Evolutionary conservation across 2,888 invertebrate genomes (phyloP).

Genomic region (Harpagoxenus sublaevis): DNA sequence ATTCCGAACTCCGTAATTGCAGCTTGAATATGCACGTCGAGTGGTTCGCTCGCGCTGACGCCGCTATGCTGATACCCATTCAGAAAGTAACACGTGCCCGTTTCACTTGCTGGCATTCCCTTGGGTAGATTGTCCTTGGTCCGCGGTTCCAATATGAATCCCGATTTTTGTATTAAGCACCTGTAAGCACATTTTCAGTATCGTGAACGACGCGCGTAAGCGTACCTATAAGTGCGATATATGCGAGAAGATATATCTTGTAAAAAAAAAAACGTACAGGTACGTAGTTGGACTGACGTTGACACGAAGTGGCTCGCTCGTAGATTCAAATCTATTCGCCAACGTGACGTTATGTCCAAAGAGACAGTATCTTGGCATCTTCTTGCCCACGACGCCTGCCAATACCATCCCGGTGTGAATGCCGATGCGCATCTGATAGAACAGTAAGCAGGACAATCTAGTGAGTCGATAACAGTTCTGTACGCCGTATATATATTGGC

Average conservation of each 20-base stretch:
- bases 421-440: slow-evolving; percentile 96
- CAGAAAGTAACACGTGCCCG: slow-evolving; percentile 95
- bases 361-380: slow-evolving; percentile 97
- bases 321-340: slow-evolving; percentile 98
- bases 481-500: neutral
- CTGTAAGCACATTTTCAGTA: slow-evolving; percentile 86
- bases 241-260: slow-evolving; percentile 5
- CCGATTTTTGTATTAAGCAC: slow-evolving; percentile 91
- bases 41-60: slow-evolving; percentile 88
- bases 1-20: slow-evolving; percentile 90
- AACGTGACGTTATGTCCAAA: slow-evolving; percentile 98
- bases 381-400: slow-evolving; percentile 97
- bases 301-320: slow-evolving; percentile 95
- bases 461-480: neutral
- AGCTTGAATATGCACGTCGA: slow-evolving; percentile 90
- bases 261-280: slow-evolving; percentile 89
- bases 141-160: slow-evolving; percentile 92
- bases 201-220: neutral
- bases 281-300: slow-evolving; percentile 98
- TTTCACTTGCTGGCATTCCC: slow-evolving; percentile 92
- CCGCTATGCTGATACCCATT: slow-evolving; percentile 92
- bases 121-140: slow-evolving; percentile 93
- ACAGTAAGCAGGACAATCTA: neutral
- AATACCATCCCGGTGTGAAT: slow-evolving; percentile 97
- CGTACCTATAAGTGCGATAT: neutral